Percentiles rank a stretch among this genome's conserved stretches.
These are phyloP conservation scores for Disparrhopalites patrizii DNA, from an alignment of 2,888 invertebrate genomes.

Conservation along the genomic window DNA sequence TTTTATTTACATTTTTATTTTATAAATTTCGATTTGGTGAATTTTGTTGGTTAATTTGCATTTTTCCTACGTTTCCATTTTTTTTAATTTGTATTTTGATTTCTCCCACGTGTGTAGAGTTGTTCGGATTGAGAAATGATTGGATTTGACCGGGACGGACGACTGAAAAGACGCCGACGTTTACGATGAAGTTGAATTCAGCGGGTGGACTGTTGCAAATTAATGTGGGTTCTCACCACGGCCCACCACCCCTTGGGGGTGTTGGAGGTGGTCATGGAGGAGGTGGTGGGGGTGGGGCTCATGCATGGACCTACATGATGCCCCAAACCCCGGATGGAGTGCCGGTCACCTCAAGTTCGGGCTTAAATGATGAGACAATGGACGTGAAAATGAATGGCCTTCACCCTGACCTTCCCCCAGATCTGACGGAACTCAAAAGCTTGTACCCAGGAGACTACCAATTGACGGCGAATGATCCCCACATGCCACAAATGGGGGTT, in stretches of 20 bases:
- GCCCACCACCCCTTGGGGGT: conserved; percentile 11
- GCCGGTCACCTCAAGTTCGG: conserved; percentile 23
- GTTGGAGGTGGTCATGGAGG: not conserved
- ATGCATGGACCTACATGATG: conserved; percentile 22
- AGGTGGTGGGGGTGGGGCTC: not conserved
- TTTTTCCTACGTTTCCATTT: not conserved
- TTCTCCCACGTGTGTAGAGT: not conserved
- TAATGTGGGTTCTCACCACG: conserved; percentile 25
- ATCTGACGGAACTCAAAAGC: conserved; percentile 68
- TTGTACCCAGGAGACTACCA: conserved; percentile 66
- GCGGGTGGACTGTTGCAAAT: conserved; percentile 31
- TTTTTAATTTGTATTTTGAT: not conserved
- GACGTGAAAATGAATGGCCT: conserved; percentile 17
- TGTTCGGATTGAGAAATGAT: conserved; percentile 24
- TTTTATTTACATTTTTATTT: not conserved
- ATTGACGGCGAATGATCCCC: conserved; percentile 43
- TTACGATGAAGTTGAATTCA: conserved; percentile 31
- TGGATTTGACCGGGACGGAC: conserved; percentile 27
- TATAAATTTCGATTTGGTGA: not conserved
- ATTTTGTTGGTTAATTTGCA: conserved; percentile 1
- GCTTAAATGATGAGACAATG: conserved; percentile 5
- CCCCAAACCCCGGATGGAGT: conserved; percentile 26
- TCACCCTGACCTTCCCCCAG: conserved; percentile 26
- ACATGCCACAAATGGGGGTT: conserved; percentile 44
- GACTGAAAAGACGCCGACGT: conserved; percentile 28